Conservation (phyloP, 2,797 vertebrate species). For the Bryconaethiops microstoma region DNA sequence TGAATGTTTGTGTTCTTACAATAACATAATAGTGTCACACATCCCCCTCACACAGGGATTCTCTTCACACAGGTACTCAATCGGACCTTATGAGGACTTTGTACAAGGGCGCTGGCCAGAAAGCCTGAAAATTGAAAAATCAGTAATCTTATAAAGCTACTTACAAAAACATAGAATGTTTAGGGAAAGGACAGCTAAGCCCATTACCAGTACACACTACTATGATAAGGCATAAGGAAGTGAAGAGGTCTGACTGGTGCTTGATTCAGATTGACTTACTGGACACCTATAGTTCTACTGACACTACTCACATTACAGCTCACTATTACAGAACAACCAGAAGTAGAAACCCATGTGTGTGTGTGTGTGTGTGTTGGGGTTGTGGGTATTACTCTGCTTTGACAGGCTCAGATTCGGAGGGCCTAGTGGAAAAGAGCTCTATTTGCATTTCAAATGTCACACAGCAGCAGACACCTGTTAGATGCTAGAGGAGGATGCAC, state of each 20-base stretch:
- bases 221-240: background rate
- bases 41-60: too few relatives aligned
- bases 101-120: too few relatives aligned
- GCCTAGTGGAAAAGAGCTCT: conserved; percentile 64
- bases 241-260: background rate
- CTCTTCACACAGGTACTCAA: too few relatives aligned
- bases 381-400: conserved; percentile 56
- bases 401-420: conserved; percentile 56
- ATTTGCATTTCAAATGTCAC: conserved; percentile 71
- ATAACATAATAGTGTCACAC: too few relatives aligned
- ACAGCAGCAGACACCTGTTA: conserved; percentile 65
- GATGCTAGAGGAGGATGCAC: conserved; percentile 59
- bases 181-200: background rate
- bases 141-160: background rate
- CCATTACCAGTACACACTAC: background rate
- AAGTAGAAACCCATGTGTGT: background rate
- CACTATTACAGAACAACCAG: conserved; percentile 7
- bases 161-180: background rate
- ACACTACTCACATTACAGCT: conserved; percentile 14
- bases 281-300: background rate
- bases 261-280: background rate
- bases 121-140: background rate
- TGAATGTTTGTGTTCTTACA: too few relatives aligned
- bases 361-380: conserved; percentile 25
- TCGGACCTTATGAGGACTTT: too few relatives aligned